phyloP scores from a whole-genome alignment of 2,797 vertebrate species.

The Capromys pilorides region DNA sequence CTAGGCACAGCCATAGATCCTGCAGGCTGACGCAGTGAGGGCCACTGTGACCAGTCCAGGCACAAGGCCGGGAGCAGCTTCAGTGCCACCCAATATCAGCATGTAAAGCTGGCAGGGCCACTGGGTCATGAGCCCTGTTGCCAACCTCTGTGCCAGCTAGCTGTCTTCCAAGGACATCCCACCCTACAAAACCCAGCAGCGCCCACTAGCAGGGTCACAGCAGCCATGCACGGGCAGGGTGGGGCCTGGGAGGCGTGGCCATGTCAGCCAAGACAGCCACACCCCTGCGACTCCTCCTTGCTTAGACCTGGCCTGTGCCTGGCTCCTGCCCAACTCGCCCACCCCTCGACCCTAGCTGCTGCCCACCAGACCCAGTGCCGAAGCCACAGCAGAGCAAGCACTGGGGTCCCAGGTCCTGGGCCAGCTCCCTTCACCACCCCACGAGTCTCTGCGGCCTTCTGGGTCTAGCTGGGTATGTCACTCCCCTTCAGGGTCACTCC shows the following conservation, averaged over 20 bases:
- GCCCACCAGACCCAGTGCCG: not conserved
- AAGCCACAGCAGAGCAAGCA: too few relatives aligned
- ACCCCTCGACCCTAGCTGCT: not conserved
- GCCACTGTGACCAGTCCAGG: not conserved
- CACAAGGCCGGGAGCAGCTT: not conserved
- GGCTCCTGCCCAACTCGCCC: not conserved
- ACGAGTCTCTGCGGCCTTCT: not conserved
- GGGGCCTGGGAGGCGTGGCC: not conserved
- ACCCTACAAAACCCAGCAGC: not conserved
- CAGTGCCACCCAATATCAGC: too few relatives aligned
- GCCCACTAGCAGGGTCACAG: not conserved
- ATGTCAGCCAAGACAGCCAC: not conserved
- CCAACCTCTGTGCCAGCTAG: not conserved
- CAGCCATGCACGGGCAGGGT: not conserved
- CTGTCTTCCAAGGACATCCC: not conserved
- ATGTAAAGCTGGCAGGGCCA: not conserved
- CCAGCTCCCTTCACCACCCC: not conserved
- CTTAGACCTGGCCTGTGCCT: not conserved
- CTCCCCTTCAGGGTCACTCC: not conserved
- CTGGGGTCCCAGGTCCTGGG: not conserved
- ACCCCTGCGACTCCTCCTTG: not conserved
- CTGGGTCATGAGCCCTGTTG: not conserved
- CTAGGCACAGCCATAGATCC: not conserved
- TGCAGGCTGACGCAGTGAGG: too few relatives aligned
- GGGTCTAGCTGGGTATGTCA: rapidly evolving